Evolutionary conservation across 2,888 invertebrate species (phyloP), one percentile per base, ranked within the genome.

Genomic region (Temnothorax ravouxi): DNA sequence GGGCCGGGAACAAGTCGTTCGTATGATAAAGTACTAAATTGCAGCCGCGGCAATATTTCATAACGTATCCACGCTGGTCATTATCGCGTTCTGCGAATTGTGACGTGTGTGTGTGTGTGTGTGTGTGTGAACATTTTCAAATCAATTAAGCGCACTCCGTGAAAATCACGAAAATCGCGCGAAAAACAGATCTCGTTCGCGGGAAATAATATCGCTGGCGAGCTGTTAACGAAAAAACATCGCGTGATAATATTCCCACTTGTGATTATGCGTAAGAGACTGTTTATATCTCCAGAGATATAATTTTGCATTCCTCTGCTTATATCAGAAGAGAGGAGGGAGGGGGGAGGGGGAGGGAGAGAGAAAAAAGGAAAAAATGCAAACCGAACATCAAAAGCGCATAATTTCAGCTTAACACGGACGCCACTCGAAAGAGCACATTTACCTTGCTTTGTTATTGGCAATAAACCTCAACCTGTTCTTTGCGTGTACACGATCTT

Each of bases 331-430:
- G 9, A 21, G 52, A 13, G 9, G 1, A 38, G 21, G 34, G 11
- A 21, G 18, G 4, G 15, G 25, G 29, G 18, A 2, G 41, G 11
- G 50, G n/a, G 56, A 4, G 41, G 18, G 13, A 54, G 6, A 52
- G 15, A 21, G 21, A 29, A 11, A 38, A n/a, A 38, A 2, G 3
- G 34, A 38, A 72, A 54, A 52, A 29, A 25, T 50, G 54, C 44
- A 54, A 50, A 80, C 13, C 62, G 54, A 54, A 25, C n/a, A 62
- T 81, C 64, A 79, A 72, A 66, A 41, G 67, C 52, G 76, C 84
- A 74, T 84, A 87, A 88, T 88, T 88, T 88, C 74, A n/a, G 54
- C 34, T 50, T 62, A 86, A 83, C 84, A 83, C 84, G 88, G 79
- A 82, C 61, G 64, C 38, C 44, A 67, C 76, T 76, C 71, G 62